Percentiles rank a stretch among this genome's conserved stretches.
phyloP scores from a whole-genome alignment of 2,797 vertebrate genomes.

The Enoplosus armatus region DNA sequence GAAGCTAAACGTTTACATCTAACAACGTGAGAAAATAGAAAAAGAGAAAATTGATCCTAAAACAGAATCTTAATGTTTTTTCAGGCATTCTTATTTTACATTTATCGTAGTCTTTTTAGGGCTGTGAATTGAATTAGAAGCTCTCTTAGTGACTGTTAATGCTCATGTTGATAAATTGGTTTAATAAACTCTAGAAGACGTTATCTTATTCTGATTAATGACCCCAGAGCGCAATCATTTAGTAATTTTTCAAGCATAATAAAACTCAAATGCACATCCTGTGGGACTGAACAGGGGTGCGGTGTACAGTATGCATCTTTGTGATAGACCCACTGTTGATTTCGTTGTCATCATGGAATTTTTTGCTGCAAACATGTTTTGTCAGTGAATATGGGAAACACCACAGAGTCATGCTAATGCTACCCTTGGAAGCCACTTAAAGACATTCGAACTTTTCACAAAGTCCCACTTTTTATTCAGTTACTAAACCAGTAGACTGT shows the following conservation, averaged over 20 bases:
- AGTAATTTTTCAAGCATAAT: slow-evolving; percentile 43
- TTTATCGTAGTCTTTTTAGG: slow-evolving; percentile 1
- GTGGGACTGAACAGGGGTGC: slow-evolving; percentile 26
- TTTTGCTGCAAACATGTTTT: slow-evolving; percentile 28
- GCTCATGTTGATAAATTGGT: slow-evolving; percentile 51
- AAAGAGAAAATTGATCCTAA: neutral
- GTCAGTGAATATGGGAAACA: neutral
- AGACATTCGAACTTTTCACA: neutral
- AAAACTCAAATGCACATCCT: slow-evolving; percentile 50
- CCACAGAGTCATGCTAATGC: neutral
- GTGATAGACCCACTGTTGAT: slow-evolving; percentile 12
- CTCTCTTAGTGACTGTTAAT: slow-evolving; percentile 17
- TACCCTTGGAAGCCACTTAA: neutral
- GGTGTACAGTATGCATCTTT: slow-evolving; percentile 6
- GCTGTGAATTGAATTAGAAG: neutral
- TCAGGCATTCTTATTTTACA: neutral
- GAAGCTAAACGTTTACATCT: neutral
- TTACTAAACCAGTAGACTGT: neutral
- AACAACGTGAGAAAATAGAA: neutral
- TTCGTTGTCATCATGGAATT: slow-evolving; percentile 15
- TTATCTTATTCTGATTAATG: slow-evolving; percentile 69
- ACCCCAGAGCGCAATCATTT: slow-evolving; percentile 42
- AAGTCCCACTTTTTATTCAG: no score
- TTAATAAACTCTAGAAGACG: slow-evolving; percentile 51
- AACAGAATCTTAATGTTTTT: neutral